Evolutionary conservation across 1,140 invertebrate genomes (phyloP), one percentile per base, ranked within the genome.

Genomic region (Zophobas morio): DNA sequence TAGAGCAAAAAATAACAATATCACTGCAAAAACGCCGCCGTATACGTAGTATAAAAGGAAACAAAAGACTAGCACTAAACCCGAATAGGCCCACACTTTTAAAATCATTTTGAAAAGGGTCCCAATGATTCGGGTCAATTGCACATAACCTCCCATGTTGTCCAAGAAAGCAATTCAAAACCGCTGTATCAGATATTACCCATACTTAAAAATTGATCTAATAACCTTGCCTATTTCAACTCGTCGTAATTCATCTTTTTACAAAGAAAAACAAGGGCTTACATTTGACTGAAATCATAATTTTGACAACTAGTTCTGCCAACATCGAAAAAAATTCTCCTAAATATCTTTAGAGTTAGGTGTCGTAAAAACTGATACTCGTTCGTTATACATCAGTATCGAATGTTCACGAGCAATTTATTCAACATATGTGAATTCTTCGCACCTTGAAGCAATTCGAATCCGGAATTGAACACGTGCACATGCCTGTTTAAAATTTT

Each of bases 41-140:
- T 94, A 95, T 72, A 93, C 89, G 91, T 94, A 96, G 86, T 95
- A 96, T 32, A 96, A 87, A 79, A 96, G 83, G 77, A 95, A 90
- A 84, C 93, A 93, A 51, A 89, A 86, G 53, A 94, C 87, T 49
- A 93, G 82, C 33, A 90, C 89, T 54, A 89, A 84, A 36, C 89
- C 88, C 47, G 89, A 91, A 46, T 84, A 84, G 32, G 85, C 84
- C 85, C 85, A 86, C 66, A 86, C 81, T 81, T 82, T 84, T 70
- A 86, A 77, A 75, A 84, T 79, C 77, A 85, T 83, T 72, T 63
- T 79, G 33, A 83, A 74, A 56, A 86, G 56, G 53, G 80, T 80
- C 57, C 81, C 80, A 6, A 83, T 74, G 33, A 86, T 79, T 57
- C 80, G 76, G 20, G 84, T 83, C 34, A 84, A 70, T 63, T 80